These are phyloP conservation scores for Pedetes capensis DNA, from an alignment of 2,113 vertebrate species.

Conservation along the genomic window DNA sequence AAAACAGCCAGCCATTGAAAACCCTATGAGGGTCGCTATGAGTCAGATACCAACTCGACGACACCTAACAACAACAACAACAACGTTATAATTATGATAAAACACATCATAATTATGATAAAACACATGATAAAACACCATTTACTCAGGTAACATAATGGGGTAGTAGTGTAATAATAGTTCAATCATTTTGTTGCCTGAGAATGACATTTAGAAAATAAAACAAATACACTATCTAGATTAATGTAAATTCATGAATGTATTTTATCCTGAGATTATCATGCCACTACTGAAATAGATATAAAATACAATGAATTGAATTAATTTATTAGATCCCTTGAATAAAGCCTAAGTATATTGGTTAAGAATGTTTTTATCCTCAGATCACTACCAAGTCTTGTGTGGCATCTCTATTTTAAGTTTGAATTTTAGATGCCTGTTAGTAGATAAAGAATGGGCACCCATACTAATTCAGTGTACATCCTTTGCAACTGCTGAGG, in stretches of 20 bases:
- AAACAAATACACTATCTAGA: not conserved
- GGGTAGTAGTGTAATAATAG: not conserved
- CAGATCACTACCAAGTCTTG: not conserved
- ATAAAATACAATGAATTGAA: not conserved
- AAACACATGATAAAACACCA: not conserved
- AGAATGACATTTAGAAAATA: not conserved
- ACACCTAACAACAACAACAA: too few species aligned
- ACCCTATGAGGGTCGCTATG: too few species aligned
- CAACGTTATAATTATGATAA: too few species aligned
- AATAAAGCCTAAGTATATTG: not conserved
- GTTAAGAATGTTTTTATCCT: not conserved
- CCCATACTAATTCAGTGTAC: not conserved
- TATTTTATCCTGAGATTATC: not conserved
- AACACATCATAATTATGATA: not conserved
- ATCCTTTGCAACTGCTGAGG: not conserved
- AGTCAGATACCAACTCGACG: too few species aligned
- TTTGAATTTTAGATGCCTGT: not conserved
- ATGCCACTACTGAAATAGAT: not conserved
- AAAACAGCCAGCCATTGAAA: too few species aligned
- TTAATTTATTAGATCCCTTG: not conserved
- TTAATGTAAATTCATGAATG: not conserved
- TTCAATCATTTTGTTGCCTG: not conserved
- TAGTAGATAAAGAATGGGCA: not conserved
- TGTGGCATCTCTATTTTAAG: not conserved
- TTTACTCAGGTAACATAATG: not conserved